Percentiles rank a stretch among this genome's conserved stretches.
phyloP scores from a whole-genome alignment of 2,797 vertebrate genomes.

The Malacoraja senta region DNA sequence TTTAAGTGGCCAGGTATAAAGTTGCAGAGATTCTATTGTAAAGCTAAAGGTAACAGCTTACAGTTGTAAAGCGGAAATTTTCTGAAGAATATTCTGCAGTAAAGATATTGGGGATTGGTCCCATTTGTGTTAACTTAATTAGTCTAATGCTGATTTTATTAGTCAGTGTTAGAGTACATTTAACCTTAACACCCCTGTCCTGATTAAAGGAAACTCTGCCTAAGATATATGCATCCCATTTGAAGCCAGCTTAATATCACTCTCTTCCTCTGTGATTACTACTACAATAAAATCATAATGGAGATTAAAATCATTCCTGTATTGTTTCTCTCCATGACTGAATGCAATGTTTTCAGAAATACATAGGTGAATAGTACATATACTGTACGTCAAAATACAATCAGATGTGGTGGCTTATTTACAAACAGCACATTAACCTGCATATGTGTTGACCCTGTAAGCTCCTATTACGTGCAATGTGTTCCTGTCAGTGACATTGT shows the following conservation, averaged over 20 bases:
- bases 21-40: neutral
- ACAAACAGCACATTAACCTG: too few relatives aligned
- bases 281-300: neutral
- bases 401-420: too few relatives aligned
- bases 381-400: too few relatives aligned
- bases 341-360: neutral
- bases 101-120: neutral
- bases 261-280: neutral
- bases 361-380: too few relatives aligned
- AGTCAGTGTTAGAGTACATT: neutral
- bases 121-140: neutral
- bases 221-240: neutral
- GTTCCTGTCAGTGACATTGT: too few relatives aligned
- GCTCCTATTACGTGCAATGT: too few relatives aligned
- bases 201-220: neutral
- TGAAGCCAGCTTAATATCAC: neutral
- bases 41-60: neutral
- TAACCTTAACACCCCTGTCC: neutral
- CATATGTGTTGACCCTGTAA: too few relatives aligned
- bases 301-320: neutral
- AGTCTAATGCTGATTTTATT: neutral
- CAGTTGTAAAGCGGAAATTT: neutral
- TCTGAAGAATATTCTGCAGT: neutral
- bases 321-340: neutral
- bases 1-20: neutral